A percentile compares a stretch with the other conserved stretches of the same genome.
Conservation (phyloP, 2,888 invertebrate genomes). For the Mimumesa dahlbomi region DNA sequence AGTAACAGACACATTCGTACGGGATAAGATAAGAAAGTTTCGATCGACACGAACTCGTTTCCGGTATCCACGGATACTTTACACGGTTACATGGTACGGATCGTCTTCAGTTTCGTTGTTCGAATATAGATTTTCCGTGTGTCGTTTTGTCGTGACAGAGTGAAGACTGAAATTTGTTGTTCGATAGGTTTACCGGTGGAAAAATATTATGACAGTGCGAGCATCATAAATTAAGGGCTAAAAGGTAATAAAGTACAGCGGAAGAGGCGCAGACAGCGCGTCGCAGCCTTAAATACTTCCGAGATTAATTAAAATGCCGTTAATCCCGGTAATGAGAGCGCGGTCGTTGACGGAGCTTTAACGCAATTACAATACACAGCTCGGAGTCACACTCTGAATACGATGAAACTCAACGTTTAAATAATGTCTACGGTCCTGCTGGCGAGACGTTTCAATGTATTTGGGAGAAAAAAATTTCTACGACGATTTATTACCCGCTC, state of each 20-base stretch:
- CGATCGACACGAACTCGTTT: no score
- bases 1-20: no score
- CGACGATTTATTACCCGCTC: not conserved
- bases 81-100: no score
- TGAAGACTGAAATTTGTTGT: no score
- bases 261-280: constrained; percentile 19
- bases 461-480: constrained; percentile 6
- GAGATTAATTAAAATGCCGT: constrained; percentile 72
- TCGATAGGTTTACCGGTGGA: no score
- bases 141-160: no score
- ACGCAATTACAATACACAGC: constrained; percentile 60
- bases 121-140: no score
- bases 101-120: no score
- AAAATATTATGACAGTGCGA: no score
- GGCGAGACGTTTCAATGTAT: constrained; percentile 18
- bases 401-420: constrained; percentile 68
- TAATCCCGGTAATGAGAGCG: constrained; percentile 68
- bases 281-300: constrained; percentile 26
- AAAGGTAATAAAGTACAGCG: constrained; percentile 35
- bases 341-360: constrained; percentile 61
- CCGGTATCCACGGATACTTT: no score
- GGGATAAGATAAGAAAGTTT: no score
- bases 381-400: constrained; percentile 75
- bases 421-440: constrained; percentile 58
- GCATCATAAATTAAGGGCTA: not conserved